phyloP scores from a whole-genome alignment of 2,888 invertebrate genomes.

The Trichacis sp. region DNA sequence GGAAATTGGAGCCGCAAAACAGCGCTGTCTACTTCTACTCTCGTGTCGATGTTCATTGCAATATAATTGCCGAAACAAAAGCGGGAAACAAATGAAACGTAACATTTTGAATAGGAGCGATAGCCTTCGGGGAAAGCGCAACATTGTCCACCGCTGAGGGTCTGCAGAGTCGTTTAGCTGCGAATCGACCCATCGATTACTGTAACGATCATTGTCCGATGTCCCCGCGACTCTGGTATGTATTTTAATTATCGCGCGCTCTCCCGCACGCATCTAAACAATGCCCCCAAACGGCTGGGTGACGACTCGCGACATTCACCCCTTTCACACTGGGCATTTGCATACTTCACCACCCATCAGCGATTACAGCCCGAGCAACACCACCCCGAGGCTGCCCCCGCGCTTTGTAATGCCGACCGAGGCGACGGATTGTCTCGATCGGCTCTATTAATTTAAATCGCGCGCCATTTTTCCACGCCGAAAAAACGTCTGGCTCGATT shows the following conservation, averaged over 20 bases:
- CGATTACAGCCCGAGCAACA: constrained; percentile 2
- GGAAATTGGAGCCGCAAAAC: background rate
- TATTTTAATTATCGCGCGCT: constrained; percentile 54
- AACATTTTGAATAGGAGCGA: constrained; percentile 34
- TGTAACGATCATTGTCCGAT: constrained; percentile 47
- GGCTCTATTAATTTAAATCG: constrained; percentile 17
- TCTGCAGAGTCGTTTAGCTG: constrained; percentile 25
- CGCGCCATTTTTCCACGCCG: background rate
- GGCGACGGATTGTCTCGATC: constrained; percentile 23
- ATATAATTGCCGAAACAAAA: constrained; percentile 44
- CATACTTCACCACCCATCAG: constrained; percentile 37
- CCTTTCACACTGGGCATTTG: constrained; percentile 36
- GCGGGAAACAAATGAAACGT: constrained; percentile 41
- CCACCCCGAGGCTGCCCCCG: background rate
- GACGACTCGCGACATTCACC: constrained; percentile 44
- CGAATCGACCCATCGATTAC: constrained; percentile 44
- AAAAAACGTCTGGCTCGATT: background rate
- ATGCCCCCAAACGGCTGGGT: constrained; percentile 43
- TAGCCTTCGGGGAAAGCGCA: constrained; percentile 40
- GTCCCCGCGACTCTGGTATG: constrained; percentile 49
- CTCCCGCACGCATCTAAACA: constrained; percentile 48
- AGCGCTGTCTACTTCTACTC: too few relatives aligned
- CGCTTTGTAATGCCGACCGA: constrained; percentile 1
- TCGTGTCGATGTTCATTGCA: constrained; percentile 44
- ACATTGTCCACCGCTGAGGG: constrained; percentile 35